A percentile compares a stretch with the other conserved stretches of the same genome.
phyloP scores from a whole-genome alignment of 2,888 invertebrate genomes.

The Microplitis manilae region DNA sequence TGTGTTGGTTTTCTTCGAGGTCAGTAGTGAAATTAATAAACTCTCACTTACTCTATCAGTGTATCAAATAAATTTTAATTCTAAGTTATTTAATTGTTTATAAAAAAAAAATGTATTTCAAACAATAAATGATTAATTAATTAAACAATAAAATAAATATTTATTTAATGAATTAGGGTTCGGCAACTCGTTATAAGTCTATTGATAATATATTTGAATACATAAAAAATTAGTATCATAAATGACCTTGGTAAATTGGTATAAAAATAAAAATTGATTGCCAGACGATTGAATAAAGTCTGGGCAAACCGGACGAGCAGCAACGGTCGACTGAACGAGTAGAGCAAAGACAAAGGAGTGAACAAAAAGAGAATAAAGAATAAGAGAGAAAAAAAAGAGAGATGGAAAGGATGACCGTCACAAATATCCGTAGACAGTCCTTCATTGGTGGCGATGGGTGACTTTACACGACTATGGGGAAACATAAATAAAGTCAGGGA shows the following conservation, averaged over 20 bases:
- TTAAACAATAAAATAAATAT: not conserved
- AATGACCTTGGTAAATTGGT: constrained; percentile 10
- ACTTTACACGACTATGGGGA: constrained; percentile 56
- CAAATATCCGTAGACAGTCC: constrained; percentile 45
- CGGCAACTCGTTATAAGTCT: not conserved
- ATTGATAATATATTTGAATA: constrained; percentile 19
- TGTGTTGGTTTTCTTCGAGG: constrained; percentile 49
- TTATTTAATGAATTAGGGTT: not conserved
- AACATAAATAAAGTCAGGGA: constrained; percentile 66
- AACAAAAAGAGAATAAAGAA: constrained; percentile 23
- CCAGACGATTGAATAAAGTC: constrained; percentile 20
- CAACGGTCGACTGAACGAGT: constrained; percentile 24
- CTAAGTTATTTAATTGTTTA: not conserved
- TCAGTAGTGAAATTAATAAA: constrained; percentile 46
- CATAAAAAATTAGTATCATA: not conserved
- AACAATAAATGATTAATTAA: too few relatives aligned
- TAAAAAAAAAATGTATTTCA: not conserved
- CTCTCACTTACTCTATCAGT: constrained; percentile 28
- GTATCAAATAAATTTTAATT: not conserved
- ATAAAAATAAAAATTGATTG: constrained; percentile 22
- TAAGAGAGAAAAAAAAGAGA: constrained; percentile 19
- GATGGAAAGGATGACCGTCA: constrained; percentile 33
- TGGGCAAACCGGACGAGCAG: constrained; percentile 20
- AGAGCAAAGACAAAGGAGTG: constrained; percentile 21
- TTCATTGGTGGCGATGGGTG: constrained; percentile 50